Evolutionary conservation across 2,888 invertebrate genomes (phyloP).

Genomic region (Cotesia congregata): DNA sequence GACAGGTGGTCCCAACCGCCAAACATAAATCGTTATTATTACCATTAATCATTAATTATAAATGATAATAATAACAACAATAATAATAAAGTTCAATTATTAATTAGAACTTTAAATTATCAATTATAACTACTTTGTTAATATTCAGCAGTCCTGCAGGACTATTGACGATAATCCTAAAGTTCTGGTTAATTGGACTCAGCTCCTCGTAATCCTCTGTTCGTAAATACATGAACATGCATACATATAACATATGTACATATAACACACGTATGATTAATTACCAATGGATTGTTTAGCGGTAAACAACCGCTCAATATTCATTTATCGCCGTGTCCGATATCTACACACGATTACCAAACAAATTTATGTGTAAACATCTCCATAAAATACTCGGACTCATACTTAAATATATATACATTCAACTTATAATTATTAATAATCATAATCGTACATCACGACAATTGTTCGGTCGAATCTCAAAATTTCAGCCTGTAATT

Average conservation of each 20-base stretch:
- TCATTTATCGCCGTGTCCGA: conserved; percentile 40
- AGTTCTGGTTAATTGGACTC: conserved; percentile 6
- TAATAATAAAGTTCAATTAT: conserved; percentile 18
- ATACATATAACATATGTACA: conserved; percentile 6
- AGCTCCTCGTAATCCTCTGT: conserved; percentile 9
- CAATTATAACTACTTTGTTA: no score
- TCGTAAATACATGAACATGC: conserved; percentile 14
- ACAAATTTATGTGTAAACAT: conserved; percentile 32
- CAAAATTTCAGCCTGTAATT: not conserved
- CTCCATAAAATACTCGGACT: not conserved
- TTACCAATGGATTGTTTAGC: conserved; percentile 27
- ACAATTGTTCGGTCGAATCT: not conserved
- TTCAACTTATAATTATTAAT: not conserved
- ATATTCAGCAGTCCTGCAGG: not conserved
- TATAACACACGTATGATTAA: not conserved
- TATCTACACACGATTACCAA: conserved; percentile 35
- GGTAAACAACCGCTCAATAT: conserved; percentile 39
- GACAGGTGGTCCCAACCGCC: conserved; percentile 64
- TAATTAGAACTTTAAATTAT: no score
- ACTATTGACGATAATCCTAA: not conserved
- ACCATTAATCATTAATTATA: conserved; percentile 32
- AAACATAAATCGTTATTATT: conserved; percentile 47
- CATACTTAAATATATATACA: not conserved
- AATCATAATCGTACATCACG: no score
- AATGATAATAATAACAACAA: not conserved